Evolutionary conservation across 2,888 invertebrate species (phyloP).

Genomic region (Dascillus cervinus): DNA sequence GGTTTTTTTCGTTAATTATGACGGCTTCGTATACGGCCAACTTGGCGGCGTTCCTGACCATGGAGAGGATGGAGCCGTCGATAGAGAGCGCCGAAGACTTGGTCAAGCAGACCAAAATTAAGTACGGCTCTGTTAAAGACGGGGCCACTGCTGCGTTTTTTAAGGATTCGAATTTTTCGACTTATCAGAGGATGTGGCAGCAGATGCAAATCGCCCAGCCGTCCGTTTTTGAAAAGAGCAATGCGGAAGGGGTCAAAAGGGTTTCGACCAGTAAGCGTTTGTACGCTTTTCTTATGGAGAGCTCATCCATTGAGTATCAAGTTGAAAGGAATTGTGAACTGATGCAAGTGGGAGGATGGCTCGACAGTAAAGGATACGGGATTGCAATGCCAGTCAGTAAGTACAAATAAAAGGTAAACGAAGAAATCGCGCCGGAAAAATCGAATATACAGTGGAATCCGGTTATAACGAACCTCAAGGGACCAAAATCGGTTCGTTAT

Average conservation of each 20-base stretch:
- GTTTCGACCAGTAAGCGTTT: constrained; percentile 69
- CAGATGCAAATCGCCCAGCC: constrained; percentile 82
- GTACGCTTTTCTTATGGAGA: constrained; percentile 96
- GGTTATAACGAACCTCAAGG: no score
- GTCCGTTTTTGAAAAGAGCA: constrained; percentile 72
- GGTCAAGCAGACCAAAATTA: constrained; percentile 88
- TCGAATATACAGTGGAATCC: no score
- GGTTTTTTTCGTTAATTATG: constrained; percentile 89
- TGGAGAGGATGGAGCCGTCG: constrained; percentile 80
- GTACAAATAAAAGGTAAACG: constrained; percentile 24
- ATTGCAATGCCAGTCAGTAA: constrained; percentile 86
- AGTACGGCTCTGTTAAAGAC: constrained; percentile 84
- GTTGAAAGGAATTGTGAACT: constrained; percentile 79
- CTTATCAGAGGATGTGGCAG: constrained; percentile 88
- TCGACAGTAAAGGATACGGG: constrained; percentile 90
- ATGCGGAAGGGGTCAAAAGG: constrained; percentile 79
- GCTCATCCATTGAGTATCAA: constrained; percentile 88
- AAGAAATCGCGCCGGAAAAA: no score
- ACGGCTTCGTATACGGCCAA: constrained; percentile 93
- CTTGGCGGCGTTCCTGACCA: constrained; percentile 87
- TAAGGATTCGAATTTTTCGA: constrained; percentile 81
- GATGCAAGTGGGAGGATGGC: constrained; percentile 68
- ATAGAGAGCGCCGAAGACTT: constrained; percentile 90
- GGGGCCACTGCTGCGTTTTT: constrained; percentile 92
- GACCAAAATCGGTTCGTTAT: no score